A percentile compares a stretch with the other conserved stretches of the same genome.
Evolutionary conservation across 2,113 vertebrate species (phyloP).

Genomic region (human (Homo sapiens)): GRCh38 chr18:413501-414000

Average conservation of each 20-base stretch:
- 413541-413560: too few relatives aligned
- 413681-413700: background rate
- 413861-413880: background rate
- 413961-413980: background rate
- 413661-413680: too few relatives aligned
- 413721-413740: background rate
- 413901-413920: background rate
- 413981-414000: background rate
- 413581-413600: too few relatives aligned
- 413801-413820: background rate
- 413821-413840: background rate
- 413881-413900: background rate
- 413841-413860: background rate
- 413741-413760: background rate
- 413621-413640: too few relatives aligned
- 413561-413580: too few relatives aligned
- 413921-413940: background rate
- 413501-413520: background rate
- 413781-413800: background rate
- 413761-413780: background rate
- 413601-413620: too few relatives aligned
- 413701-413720: background rate
- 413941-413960: background rate
- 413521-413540: background rate
- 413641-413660: too few relatives aligned